Base-by-base conservation (phyloP, 23 tunicate genomes). In the Botrylloides violaceus region DNA sequence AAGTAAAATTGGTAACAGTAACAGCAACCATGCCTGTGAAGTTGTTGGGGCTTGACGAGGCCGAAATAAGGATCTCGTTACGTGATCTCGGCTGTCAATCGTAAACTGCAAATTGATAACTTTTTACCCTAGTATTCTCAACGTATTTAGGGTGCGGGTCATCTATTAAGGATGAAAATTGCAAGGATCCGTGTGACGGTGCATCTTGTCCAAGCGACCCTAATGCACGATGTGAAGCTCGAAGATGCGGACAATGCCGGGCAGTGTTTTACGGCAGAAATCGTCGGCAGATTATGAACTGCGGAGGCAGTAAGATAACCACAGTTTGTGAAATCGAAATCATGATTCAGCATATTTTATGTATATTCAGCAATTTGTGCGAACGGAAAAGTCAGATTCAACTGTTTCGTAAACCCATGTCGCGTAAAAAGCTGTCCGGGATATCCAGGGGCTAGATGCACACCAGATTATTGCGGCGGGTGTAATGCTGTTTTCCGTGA, bases 161-260 rank as follows among this genome's bases (percentile, higher is more conserved):
- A 3, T 21, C 35, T 3, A 9, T 19, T 9, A 33, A 31, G 9
- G 70, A 25, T 63, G 7, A 15, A 19, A 34, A 33, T 15, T 63
- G 70, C 35, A 34, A 33, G 4, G 70, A 63, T 31, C 70, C 70
- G 3, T 63, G 70, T 9, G 35, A 15, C 9, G 12, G 33, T 28
- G 70, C 70, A 3, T 3, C 70, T 3, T 63, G 70, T 63, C 32
- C 18, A 3, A 33, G 36, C 35, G 32, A 27, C 70, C 35, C 34
- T 3, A 25, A 19, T 34, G 7, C 33, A 31, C 35, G 70, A 27
- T 63, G 70, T 9, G 70, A 63, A 31, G 36, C 33, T 28, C 34
- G 35, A 4, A 63, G 35, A 63, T 63, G 70, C 35, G 70, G 70
- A 9, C 34, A 63, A 63, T 63, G 70, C 70, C 26, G 29, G 33